Conservation (phyloP, 2,797 vertebrate genomes). For the Neomorphus geoffroyi region DNA sequence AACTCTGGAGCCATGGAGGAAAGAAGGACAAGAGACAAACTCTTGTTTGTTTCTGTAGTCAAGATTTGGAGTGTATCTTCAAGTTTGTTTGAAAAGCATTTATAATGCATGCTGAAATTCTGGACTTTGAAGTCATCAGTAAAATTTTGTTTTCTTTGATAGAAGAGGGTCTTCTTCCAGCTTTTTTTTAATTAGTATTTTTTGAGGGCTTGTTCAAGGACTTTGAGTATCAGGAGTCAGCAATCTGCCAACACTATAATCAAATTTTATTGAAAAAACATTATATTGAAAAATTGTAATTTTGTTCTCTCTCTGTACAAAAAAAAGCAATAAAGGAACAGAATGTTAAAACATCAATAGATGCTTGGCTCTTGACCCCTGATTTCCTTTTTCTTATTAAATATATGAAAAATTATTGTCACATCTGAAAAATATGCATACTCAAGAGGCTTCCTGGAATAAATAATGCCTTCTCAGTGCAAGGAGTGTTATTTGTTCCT, state of each 20-base stretch:
- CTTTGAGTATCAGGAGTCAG: neutral
- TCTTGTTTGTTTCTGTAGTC: neutral
- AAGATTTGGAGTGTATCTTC: neutral
- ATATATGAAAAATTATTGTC: neutral
- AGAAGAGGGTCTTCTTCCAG: neutral
- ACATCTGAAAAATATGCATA: neutral
- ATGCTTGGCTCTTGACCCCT: neutral
- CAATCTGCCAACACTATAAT: neutral
- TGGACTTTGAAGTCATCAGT: neutral
- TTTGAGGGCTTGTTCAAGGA: neutral
- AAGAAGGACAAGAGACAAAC: neutral
- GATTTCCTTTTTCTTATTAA: neutral
- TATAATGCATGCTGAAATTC: neutral
- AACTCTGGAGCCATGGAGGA: neutral
- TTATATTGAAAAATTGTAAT: neutral
- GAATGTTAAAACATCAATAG: neutral
- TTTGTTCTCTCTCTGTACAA: neutral
- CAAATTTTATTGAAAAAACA: neutral
- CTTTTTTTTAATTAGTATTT: neutral
- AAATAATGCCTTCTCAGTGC: neutral
- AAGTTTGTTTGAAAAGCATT: neutral
- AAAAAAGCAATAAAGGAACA: neutral
- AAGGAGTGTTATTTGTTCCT: neutral
- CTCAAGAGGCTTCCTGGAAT: neutral
- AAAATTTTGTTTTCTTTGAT: neutral